Conservation (phyloP, 2,888 invertebrate species). For the Arrhopalites spinosus region DNA sequence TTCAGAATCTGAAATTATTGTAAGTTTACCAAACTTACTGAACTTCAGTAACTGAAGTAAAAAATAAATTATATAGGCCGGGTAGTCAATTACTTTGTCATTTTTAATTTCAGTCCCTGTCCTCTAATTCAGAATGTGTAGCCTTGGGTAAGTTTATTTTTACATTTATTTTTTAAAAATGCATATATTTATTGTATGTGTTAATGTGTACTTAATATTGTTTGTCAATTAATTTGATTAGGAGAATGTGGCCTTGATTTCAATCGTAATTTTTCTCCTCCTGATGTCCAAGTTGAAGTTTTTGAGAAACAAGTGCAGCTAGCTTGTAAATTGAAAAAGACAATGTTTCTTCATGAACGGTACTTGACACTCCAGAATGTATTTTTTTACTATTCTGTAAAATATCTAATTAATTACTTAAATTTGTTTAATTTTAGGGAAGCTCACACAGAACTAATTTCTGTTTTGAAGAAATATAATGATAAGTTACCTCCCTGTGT, state of each 20-base stretch:
- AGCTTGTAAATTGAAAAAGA: slow-evolving; percentile 84
- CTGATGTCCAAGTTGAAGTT: slow-evolving; percentile 80
- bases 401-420: no score
- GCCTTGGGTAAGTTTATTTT: slow-evolving; percentile 67
- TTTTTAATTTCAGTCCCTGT: slow-evolving; percentile 74
- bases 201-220: no score
- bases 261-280: slow-evolving; percentile 91
- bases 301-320: slow-evolving; percentile 84
- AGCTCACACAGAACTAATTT: slow-evolving; percentile 82
- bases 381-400: no score
- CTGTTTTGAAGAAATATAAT: slow-evolving; percentile 68
- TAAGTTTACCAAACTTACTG: no score
- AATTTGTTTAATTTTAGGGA: slow-evolving; percentile 61
- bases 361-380: no score
- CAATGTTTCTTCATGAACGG: slow-evolving; percentile 87
- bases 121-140: slow-evolving; percentile 84
- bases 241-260: slow-evolving; percentile 95
- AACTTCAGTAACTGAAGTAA: no score
- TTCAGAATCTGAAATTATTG: slow-evolving; percentile 67
- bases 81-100: no score
- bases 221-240: background rate
- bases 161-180: no score
- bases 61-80: no score
- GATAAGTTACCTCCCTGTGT: slow-evolving; percentile 77
- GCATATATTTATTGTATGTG: no score